A percentile compares a stretch with the other conserved stretches of the same genome.
Conservation (phyloP, 2,113 vertebrate genomes). For the Aythya baeri region DNA sequence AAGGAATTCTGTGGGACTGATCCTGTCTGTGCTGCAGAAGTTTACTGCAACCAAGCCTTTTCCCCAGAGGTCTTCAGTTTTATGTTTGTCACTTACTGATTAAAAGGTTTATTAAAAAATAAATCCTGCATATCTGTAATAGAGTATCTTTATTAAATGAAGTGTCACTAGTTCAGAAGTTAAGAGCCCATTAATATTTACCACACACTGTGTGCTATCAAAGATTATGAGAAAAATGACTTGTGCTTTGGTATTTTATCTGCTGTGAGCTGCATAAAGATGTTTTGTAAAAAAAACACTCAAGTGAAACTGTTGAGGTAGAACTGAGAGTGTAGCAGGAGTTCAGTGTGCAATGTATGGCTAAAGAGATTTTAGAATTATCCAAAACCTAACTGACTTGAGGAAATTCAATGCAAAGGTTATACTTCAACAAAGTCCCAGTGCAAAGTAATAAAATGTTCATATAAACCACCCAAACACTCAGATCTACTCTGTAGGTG, state of each 20-base stretch:
- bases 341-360: not conserved
- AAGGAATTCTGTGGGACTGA: not conserved
- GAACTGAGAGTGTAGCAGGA: not conserved
- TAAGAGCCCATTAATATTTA: conserved; percentile 14
- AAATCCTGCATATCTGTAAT: not conserved
- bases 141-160: not conserved
- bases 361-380: not conserved
- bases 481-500: not conserved
- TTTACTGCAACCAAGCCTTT: not conserved
- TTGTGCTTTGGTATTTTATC: not conserved
- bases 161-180: not conserved
- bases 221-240: not conserved
- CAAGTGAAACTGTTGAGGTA: not conserved
- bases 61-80: not conserved
- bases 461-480: not conserved
- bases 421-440: not conserved
- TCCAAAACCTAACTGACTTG: not conserved
- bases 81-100: not conserved
- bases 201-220: not conserved
- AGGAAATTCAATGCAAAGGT: not conserved
- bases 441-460: not conserved
- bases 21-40: not conserved
- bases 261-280: not conserved
- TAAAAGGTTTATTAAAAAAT: not conserved
- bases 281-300: not conserved